Percentiles rank a stretch among this genome's conserved stretches.
phyloP scores from a whole-genome alignment of 2,888 invertebrate genomes.

The Labia minor region DNA sequence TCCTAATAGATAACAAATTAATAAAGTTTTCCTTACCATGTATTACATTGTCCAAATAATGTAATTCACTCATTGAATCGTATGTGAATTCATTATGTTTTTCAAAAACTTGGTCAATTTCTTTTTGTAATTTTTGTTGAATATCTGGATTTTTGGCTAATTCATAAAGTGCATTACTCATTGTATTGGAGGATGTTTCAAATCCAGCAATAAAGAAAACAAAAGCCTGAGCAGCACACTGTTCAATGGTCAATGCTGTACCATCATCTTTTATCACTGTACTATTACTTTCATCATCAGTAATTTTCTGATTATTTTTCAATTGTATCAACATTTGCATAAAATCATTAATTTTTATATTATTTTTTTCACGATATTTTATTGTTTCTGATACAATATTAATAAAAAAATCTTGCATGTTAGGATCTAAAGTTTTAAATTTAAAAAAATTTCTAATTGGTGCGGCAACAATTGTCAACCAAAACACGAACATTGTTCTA shows the following conservation, averaged over 20 bases:
- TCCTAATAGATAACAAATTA: no score
- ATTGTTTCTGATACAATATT: conserved; percentile 17
- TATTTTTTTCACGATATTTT: conserved; percentile 19
- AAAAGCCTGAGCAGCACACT: conserved; percentile 17
- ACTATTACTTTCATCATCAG: conserved; percentile 24
- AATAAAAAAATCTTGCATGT: conserved; percentile 20
- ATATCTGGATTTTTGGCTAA: conserved; percentile 25
- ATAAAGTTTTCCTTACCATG: conserved; percentile 40
- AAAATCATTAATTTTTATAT: conserved; percentile 18
- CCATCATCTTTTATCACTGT: not conserved
- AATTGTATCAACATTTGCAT: conserved; percentile 21
- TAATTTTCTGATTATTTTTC: conserved; percentile 14
- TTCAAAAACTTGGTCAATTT: conserved; percentile 3
- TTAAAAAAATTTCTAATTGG: not conserved
- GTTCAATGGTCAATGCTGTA: conserved; percentile 13
- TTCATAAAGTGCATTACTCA: conserved; percentile 16
- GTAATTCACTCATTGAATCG: conserved; percentile 27
- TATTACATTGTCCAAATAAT: conserved; percentile 31
- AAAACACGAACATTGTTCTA: not conserved
- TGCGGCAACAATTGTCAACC: not conserved
- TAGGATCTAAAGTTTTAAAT: not conserved
- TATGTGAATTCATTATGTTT: conserved; percentile 29
- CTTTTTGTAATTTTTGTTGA: conserved; percentile 14
- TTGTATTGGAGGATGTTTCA: conserved; percentile 17
- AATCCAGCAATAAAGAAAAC: conserved; percentile 18